Base-by-base conservation (phyloP, 2,797 vertebrate species). In the Adrianichthys oophorus region DNA sequence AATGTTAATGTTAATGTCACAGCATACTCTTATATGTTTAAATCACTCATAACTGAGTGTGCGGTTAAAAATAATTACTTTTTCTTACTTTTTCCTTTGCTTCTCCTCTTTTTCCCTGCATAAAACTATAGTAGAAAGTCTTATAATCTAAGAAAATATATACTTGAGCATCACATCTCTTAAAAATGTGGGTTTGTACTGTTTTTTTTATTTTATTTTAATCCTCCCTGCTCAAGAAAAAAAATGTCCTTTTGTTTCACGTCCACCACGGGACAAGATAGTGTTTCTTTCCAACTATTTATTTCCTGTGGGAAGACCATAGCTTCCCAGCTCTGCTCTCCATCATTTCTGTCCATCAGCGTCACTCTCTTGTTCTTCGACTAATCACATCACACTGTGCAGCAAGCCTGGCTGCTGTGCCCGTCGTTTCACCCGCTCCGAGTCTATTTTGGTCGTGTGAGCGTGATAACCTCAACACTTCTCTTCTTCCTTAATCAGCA, bases 401-500 rank as follows among this genome's bases (percentile, higher is more conserved):
- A 46, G 61, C 45, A n/a, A 78, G 84, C 66, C 65, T 56, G 19
- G 65, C 77, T 82, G 80, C 74, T 71, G 75, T 79, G 79, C 76
- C 84, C 82, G 74, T 82, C 76, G 78, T 85, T 83, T 82, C 81
- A 79, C 83, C 75, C 79, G 76, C 80, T 83, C 83, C 69, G 80
- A 57, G 48, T 90, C 91, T 93, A 93, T 92, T 93, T 92, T 86
- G 76, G 91, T 91, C 76, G 60, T 78, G 84, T 64, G 79, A 90
- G 86, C 72, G 72, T 81, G 92, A 93, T 92, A 92, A 93, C 91
- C 92, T 87, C 85, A 76, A 91, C 87, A 84, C 82, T 85, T 88
- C 80, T 86, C 82, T 74, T 89, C 85, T 62, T 72, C 80, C 85
- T 87, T 90, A 89, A 89, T 92, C 88, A 90, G 79, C 50, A 66